Percentiles rank a stretch among this genome's conserved stretches.
phyloP scores from a whole-genome alignment of 2,888 invertebrate genomes.

The Clusia tigrina region DNA sequence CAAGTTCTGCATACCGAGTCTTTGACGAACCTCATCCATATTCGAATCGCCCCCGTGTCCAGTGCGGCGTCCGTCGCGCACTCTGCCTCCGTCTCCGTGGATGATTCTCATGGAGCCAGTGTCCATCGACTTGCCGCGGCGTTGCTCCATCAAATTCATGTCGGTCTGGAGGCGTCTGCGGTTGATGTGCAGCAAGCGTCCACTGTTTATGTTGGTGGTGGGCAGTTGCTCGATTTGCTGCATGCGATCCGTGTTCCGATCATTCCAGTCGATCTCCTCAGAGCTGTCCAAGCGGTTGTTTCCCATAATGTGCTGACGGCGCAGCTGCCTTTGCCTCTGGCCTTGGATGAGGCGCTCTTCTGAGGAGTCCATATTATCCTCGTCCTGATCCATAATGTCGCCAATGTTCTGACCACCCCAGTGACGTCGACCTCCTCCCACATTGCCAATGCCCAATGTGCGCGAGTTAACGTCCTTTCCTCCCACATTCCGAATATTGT shows the following conservation, averaged over 20 bases:
- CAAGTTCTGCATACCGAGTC: neutral
- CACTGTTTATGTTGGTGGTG: slow-evolving; percentile 32
- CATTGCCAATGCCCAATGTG: too few species aligned
- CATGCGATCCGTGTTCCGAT: slow-evolving; percentile 11
- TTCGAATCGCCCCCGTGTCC: neutral
- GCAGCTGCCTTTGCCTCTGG: neutral
- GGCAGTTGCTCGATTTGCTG: slow-evolving; percentile 34
- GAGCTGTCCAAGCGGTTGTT: neutral
- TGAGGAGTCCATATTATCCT: neutral
- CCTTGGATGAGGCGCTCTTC: neutral
- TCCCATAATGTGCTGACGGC: neutral
- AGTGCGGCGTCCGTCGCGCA: neutral
- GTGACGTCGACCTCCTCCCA: slow-evolving; percentile 14
- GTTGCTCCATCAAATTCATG: slow-evolving; percentile 15
- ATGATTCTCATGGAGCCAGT: slow-evolving; percentile 19
- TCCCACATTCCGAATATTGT: neutral
- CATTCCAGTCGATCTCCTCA: slow-evolving; percentile 1
- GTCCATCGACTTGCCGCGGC: too few species aligned
- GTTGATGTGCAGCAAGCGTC: slow-evolving; percentile 39
- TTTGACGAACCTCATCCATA: too few species aligned
- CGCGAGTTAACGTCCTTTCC: neutral
- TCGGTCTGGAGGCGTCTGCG: slow-evolving; percentile 41
- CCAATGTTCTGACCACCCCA: neutral
- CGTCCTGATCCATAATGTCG: neutral
- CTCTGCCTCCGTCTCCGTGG: too few species aligned